These are phyloP conservation scores for Nibea albiflora DNA, from an alignment of 2,113 vertebrate genomes.

Conservation along the genomic window DNA sequence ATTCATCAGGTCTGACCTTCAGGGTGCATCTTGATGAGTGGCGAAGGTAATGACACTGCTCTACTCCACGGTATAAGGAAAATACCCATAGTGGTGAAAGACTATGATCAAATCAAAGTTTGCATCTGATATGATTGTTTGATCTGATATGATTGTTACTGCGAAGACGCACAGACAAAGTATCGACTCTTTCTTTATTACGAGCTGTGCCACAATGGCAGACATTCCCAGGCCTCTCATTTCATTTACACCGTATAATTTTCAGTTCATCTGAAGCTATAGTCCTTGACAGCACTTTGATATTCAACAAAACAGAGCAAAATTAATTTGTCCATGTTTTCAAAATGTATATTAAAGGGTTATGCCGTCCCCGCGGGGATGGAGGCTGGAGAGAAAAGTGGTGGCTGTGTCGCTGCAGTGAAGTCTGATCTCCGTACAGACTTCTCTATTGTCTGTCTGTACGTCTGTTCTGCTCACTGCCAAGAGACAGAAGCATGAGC, in stretches of 20 bases:
- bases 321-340: constrained; percentile 52
- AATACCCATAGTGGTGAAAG: constrained; percentile 44
- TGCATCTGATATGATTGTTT: constrained; percentile 53
- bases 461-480: constrained; percentile 62
- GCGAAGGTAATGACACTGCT: constrained; percentile 70
- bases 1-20: constrained; percentile 81
- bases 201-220: constrained; percentile 17
- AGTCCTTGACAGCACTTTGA: constrained; percentile 46
- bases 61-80: constrained; percentile 29
- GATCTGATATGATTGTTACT: constrained; percentile 55
- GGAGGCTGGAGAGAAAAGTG: constrained; percentile 26
- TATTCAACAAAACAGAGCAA: constrained; percentile 50
- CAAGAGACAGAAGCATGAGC: constrained; percentile 67
- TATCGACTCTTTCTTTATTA: constrained; percentile 51
- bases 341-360: constrained; percentile 59
- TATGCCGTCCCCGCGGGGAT: constrained; percentile 42
- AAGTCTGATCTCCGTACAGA: constrained; percentile 66
- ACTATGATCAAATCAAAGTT: constrained; percentile 63
- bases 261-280: constrained; percentile 20
- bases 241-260: constrained; percentile 49
- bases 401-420: constrained; percentile 36
- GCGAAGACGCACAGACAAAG: constrained; percentile 26
- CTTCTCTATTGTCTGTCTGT: constrained; percentile 70
- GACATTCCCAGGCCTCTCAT: constrained; percentile 25
- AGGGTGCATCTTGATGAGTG: constrained; percentile 75